Evolutionary conservation across 2,888 invertebrate species (phyloP).

Genomic region (Stenurella melanura): DNA sequence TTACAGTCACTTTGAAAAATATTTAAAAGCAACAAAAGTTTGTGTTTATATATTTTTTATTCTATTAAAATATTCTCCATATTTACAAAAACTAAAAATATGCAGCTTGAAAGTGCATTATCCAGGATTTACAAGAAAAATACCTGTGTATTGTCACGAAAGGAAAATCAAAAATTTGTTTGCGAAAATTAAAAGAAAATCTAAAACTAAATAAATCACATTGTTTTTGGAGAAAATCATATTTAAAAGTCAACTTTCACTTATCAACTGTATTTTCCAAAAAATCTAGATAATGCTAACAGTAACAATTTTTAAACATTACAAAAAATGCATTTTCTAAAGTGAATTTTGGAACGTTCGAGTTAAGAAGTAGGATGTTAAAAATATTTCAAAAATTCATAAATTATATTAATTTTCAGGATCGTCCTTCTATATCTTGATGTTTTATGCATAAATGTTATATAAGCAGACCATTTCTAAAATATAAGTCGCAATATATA

Average conservation of each 20-base stretch:
- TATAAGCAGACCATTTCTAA: no score
- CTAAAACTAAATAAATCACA: slow-evolving; percentile 8
- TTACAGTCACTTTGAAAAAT: slow-evolving; percentile 21
- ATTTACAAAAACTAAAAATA: slow-evolving; percentile 24
- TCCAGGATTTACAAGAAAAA: slow-evolving; percentile 13
- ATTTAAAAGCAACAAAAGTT: slow-evolving; percentile 17
- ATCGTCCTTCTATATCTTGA: no score
- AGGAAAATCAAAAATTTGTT: slow-evolving; percentile 3
- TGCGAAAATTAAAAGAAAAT: not conserved
- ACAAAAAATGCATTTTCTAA: slow-evolving; percentile 16
- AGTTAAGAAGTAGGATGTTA: no score
- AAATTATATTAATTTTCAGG: no score
- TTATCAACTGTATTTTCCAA: not conserved
- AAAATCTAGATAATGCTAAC: slow-evolving; percentile 9
- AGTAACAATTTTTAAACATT: slow-evolving; percentile 8
- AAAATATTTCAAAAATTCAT: no score
- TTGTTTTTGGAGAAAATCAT: slow-evolving; percentile 15
- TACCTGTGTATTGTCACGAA: not conserved
- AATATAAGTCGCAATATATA: no score
- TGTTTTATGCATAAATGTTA: no score
- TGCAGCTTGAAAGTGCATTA: slow-evolving; percentile 17
- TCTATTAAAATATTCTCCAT: slow-evolving; percentile 23
- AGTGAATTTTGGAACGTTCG: no score
- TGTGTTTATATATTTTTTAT: slow-evolving; percentile 27
- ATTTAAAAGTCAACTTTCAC: not conserved